Evolutionary conservation across 2,888 invertebrate species (phyloP).

Genomic region (Cheilosia soror): DNA sequence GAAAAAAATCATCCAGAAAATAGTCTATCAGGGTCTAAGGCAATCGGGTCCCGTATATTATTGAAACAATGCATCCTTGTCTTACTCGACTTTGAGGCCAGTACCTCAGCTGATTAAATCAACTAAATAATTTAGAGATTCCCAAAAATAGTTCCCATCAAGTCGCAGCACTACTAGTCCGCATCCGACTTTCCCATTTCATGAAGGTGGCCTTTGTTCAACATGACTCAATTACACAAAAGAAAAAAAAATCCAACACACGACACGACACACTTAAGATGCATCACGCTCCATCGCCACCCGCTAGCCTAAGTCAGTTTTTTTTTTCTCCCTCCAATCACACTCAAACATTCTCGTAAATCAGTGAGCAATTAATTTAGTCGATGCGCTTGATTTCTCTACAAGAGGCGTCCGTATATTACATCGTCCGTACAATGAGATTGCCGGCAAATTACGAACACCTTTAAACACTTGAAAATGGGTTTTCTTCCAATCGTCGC

Average conservation of each 20-base stretch:
- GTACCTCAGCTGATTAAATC: too few relatives aligned
- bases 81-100: too few relatives aligned
- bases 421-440: conserved; percentile 20
- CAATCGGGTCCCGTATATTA: too few relatives aligned
- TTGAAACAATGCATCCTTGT: too few relatives aligned
- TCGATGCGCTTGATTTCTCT: conserved; percentile 72
- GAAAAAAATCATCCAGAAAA: too few relatives aligned
- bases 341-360: conserved; percentile 55
- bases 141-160: not conserved
- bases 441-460: conserved; percentile 71
- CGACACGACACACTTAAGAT: conserved; percentile 69
- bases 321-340: conserved; percentile 16
- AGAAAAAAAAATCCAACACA: conserved; percentile 37
- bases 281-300: conserved; percentile 64
- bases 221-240: conserved; percentile 35
- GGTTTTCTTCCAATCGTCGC: conserved; percentile 7
- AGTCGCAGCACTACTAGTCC: not conserved
- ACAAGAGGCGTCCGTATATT: conserved; percentile 26
- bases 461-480: conserved; percentile 68
- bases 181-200: conserved; percentile 9
- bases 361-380: conserved; percentile 73
- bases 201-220: conserved; percentile 7
- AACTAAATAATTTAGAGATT: too few relatives aligned
- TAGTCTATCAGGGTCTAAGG: too few relatives aligned
- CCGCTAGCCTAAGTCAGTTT: conserved; percentile 18